Base-by-base conservation (phyloP, 2,797 vertebrate species). In the Sebastes trivittatus region DNA sequence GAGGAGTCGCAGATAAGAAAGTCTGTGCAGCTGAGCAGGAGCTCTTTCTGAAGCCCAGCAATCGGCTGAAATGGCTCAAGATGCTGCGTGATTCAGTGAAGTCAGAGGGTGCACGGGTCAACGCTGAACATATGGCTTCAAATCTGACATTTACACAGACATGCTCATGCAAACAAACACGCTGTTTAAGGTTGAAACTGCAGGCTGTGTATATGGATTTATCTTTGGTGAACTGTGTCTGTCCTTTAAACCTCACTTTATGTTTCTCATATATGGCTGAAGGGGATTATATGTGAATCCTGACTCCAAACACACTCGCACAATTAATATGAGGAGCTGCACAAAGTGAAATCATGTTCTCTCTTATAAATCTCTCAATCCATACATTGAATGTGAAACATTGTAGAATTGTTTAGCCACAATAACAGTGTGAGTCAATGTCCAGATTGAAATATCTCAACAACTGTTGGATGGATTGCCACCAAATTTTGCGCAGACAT, bases 1-100 rank as follows among this genome's bases (percentile, higher is more conserved):
- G 80, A 86, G 56, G 70, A 78, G 74, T 46, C 42, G 75, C 72
- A 72, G 83, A 88, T 79, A 42, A 68, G 72, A 84, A 79, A 30
- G 67, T 78, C 70, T 65, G 25, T 66, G 52, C 67, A 34, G 69
- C 27, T 18, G 22, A 66, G 38, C 49, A 49, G 30, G 61, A 46
- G 25, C 49, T 65, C 59, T 13, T n/a, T 54, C 29, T 60, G 62
- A 72, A 75, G 77, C 13, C 10, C 52, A 13, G 22, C 22, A 29
- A 22, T 22, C 36, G 22, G 29, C 38, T 25, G 6, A 83, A 82
- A 52, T 18, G 13, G 67, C 36, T 27, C 11, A 46, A 30, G 27
- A 66, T 70, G 77, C 72, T 27, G 1, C 3, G 56, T 54, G 22
- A 72, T 72, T 75, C 62, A 75, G 59, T 23, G 32, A 63, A 78